Percentiles rank a stretch among this genome's conserved stretches.
phyloP scores from a whole-genome alignment of 2,888 invertebrate genomes.

The Parnassius smintheus region DNA sequence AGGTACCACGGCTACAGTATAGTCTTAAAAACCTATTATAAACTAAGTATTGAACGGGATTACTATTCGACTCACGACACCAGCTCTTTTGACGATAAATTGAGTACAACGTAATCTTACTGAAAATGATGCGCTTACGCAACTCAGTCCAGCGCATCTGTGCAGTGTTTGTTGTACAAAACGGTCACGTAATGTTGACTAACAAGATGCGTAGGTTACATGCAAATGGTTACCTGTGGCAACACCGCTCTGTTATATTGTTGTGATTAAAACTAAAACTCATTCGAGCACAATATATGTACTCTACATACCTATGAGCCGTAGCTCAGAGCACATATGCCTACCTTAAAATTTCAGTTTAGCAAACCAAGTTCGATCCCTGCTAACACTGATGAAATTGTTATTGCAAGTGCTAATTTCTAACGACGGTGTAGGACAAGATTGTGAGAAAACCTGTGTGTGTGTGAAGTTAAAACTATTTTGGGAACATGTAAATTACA shows the following conservation, averaged over 20 bases:
- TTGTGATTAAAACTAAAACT: conserved; percentile 13
- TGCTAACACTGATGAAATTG: too few species aligned
- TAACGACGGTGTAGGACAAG: too few species aligned
- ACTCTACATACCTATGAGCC: too few species aligned
- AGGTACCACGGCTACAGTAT: too few species aligned
- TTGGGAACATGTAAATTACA: too few species aligned
- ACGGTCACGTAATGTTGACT: conserved; percentile 32
- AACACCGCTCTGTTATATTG: conserved; percentile 5
- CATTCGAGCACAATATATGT: neutral
- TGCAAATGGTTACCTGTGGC: conserved; percentile 20
- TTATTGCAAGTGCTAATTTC: too few species aligned
- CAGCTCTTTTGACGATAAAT: conserved; percentile 19
- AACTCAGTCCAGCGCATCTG: conserved; percentile 25
- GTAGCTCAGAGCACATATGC: too few species aligned
- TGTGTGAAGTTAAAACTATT: too few species aligned
- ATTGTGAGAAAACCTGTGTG: too few species aligned
- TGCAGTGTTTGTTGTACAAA: conserved; percentile 30
- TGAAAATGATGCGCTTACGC: conserved; percentile 26
- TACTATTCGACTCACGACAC: conserved; percentile 7
- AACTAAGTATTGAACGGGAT: neutral
- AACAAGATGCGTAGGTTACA: conserved; percentile 23
- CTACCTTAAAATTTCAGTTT: too few species aligned
- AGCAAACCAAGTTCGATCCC: too few species aligned
- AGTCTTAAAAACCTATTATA: too few species aligned
- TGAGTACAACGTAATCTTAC: conserved; percentile 13